Evolutionary conservation across 2,113 vertebrate species (phyloP), one percentile per base, ranked within the genome.

Genomic region (Oncorhynchus mykiss): DNA sequence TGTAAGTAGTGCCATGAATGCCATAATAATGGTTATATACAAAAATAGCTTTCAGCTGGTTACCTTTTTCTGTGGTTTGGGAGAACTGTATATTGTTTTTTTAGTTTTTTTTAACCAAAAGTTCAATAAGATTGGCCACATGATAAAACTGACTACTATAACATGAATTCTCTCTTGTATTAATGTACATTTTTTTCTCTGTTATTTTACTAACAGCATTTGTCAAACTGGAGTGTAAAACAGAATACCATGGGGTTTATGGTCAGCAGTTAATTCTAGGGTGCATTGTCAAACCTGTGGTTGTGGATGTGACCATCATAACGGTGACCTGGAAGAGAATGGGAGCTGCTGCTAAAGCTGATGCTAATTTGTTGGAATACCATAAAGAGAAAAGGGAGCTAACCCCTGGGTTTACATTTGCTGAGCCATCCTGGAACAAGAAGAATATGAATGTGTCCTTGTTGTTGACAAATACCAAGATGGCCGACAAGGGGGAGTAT

Each of bases 391-490:
- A 0, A 39, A 67, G 5, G 8, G 7, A 1, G 1, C 3, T 2
- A 8, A 5, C n/a, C 18, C 20, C 0, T 5, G 0, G 87, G 1
- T 85, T 82, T 71, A 3, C 0, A 0, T 79, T 90, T 67, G 81
- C 83, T 6, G 51, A 79, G 0, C 8, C 16, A 0, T 45, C 0
- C 2, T 87, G 83, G 88, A 16, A 68, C 20, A 0, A 0, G 0
- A 78, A 1, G 0, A 80, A 74, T 77, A 57, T 73, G 79, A 82
- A 80, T 2, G 73, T 91, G 1, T 93, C 92, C 2, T 70, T 94
- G 73, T 73, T 86, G 64, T 85, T 93, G 4, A 4, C 0, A 3
- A 27, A 86, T 69, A 91, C 90, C 0, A 0, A 1, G 5, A 0
- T 89, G 59, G 2, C 39, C 1, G 11, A 92, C 2, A 1, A 66